Evolutionary conservation across 2,888 invertebrate genomes (phyloP).

Genomic region (Opisthograptis luteolata): DNA sequence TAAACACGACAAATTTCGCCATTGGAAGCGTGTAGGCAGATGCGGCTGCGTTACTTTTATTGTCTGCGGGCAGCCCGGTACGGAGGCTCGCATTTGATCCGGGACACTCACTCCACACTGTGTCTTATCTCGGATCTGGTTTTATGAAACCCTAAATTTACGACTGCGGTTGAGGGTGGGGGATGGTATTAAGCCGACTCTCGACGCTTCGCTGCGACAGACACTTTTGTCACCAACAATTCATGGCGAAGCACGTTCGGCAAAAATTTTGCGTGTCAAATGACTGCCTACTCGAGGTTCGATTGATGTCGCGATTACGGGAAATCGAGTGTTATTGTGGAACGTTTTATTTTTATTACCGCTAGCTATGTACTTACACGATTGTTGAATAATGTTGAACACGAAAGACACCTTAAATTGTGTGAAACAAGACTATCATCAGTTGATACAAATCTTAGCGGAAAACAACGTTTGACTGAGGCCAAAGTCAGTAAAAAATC

Average conservation of each 20-base stretch:
- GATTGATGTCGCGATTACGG: constrained; percentile 66
- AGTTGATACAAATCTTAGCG: constrained; percentile 17
- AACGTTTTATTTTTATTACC: constrained; percentile 54
- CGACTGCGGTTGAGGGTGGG: constrained; percentile 80
- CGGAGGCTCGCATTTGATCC: constrained; percentile 80
- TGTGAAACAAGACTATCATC: constrained; percentile 21
- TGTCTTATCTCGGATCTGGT: constrained; percentile 84
- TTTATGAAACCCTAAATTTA: constrained; percentile 85
- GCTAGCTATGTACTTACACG: constrained; percentile 41
- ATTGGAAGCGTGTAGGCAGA: constrained; percentile 69
- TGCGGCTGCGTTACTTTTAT: constrained; percentile 80
- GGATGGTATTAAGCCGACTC: constrained; percentile 77
- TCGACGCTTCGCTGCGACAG: constrained; percentile 73
- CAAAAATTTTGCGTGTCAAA: constrained; percentile 79
- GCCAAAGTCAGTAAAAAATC: too few species aligned
- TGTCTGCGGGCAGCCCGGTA: constrained; percentile 65
- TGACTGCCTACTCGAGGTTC: constrained; percentile 61
- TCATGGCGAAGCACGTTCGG: constrained; percentile 79
- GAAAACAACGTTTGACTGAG: constrained; percentile 8
- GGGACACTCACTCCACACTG: constrained; percentile 80
- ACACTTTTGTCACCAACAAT: constrained; percentile 81
- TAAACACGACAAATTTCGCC: constrained; percentile 82
- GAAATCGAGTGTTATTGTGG: constrained; percentile 54
- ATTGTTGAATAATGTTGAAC: constrained; percentile 31
- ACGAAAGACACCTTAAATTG: constrained; percentile 23